Evolutionary conservation across 2,888 invertebrate species (phyloP), one percentile per base, ranked within the genome.

Genomic region (Diploptera punctata): DNA sequence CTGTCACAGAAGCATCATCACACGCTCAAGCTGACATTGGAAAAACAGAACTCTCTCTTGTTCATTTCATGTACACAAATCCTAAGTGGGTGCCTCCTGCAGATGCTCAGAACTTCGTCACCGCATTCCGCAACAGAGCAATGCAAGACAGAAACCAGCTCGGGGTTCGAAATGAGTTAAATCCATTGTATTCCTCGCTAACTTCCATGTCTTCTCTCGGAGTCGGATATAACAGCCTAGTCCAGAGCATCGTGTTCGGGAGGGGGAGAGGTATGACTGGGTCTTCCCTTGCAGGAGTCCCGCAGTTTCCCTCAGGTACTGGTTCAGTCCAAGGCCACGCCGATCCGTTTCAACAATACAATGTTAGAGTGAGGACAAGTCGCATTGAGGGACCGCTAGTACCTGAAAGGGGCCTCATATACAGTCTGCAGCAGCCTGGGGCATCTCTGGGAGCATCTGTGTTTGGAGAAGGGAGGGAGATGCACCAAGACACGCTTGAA

Each of bases 61-160:
- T 99, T 76, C 98, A 99, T 82, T 99, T 99, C 83, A 94, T 94
- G 1, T 88, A 94, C 70, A 95, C 96, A 0, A 99, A 99, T 85
- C 99, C 99, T 0, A 93, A 93, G 74, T 99, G 99, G 99, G 90
- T 91, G 79, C 94, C 95, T 73, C 93, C 90, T 33, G 87, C 87
- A 71, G 88, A 87, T 2, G 87, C 90, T 44, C 84, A 90, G 61
- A 87, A 89, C 74, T 95, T 94, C 81, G 88, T 95, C 4, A 87
- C 89, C 16, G 90, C 91, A 3, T 84, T 95, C 68, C 84, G 89
- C 0, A 88, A 89, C 80, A 86, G 84, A 68, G 86, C 84, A 5
- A 80, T 79, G 49, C 81, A 81, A 62, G 84, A 85, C 75, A 78
- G 78, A 13, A 75, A 67, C n/a, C 54, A 70, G 38, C 49, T 74